Evolutionary conservation across 2,113 vertebrate species (phyloP).

Genomic region (Psilopsiagon aymara): DNA sequence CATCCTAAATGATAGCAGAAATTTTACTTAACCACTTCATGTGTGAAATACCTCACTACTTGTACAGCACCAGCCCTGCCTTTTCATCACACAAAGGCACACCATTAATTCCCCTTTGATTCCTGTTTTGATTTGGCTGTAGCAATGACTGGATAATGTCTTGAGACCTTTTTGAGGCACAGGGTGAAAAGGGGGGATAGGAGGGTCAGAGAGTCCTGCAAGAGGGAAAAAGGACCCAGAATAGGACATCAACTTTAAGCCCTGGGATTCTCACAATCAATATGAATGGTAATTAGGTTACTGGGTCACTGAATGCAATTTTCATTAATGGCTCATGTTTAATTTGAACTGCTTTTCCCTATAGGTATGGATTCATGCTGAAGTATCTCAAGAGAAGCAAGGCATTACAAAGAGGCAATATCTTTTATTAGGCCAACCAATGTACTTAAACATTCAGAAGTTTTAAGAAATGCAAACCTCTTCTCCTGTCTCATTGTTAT

Average conservation of each 20-base stretch:
- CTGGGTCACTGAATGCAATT: slow-evolving; percentile 41
- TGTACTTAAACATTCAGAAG: background rate
- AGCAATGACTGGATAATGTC: background rate
- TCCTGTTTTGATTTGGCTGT: background rate
- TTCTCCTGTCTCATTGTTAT: background rate
- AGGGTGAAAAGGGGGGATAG: background rate
- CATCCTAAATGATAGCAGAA: background rate
- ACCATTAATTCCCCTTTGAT: background rate
- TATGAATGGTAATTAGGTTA: slow-evolving; percentile 56
- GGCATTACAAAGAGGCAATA: slow-evolving; percentile 16
- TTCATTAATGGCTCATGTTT: slow-evolving; percentile 57
- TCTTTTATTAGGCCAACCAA: slow-evolving; percentile 38
- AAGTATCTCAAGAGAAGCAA: slow-evolving; percentile 39
- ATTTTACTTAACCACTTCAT: background rate
- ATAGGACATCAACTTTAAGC: background rate
- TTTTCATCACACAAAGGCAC: background rate
- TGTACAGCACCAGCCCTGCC: background rate
- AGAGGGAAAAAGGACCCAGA: background rate
- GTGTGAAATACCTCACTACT: background rate
- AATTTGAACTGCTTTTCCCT: slow-evolving; percentile 59
- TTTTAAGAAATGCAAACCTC: background rate
- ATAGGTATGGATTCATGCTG: slow-evolving; percentile 41
- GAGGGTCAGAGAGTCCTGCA: background rate
- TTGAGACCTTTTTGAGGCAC: background rate
- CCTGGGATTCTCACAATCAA: background rate